Conservation (phyloP, 2,797 vertebrate genomes). For the Gouania willdenowi region DNA sequence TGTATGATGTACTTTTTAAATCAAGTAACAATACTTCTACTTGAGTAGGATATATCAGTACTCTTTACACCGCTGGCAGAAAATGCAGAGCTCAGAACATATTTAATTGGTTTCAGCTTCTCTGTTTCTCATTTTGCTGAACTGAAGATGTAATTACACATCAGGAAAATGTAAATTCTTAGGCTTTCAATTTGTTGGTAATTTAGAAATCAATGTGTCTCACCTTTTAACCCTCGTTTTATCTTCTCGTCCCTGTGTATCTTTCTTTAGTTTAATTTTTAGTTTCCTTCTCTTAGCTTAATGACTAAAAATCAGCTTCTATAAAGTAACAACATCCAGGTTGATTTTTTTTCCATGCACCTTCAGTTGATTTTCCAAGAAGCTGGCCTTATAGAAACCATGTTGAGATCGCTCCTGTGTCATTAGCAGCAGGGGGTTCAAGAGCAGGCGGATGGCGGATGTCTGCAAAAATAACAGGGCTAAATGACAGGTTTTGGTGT, state of each 20-base stretch:
- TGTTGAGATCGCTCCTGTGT: neutral
- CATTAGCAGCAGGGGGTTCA: neutral
- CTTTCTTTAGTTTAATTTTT: no score
- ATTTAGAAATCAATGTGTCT: no score
- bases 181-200: no score
- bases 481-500: conserved; percentile 31
- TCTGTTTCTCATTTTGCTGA: neutral
- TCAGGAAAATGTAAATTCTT: no score
- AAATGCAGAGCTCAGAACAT: neutral
- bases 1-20: no score
- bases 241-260: no score
- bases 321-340: neutral
- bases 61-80: no score
- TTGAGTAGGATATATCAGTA: no score
- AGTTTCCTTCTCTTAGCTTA: no score
- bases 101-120: neutral
- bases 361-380: neutral
- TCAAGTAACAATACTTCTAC: no score
- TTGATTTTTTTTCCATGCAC: no score
- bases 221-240: no score
- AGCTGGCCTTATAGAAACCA: neutral
- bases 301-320: neutral
- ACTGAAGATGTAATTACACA: neutral
- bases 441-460: neutral
- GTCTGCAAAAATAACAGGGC: conserved; percentile 1